Conservation (phyloP, 1,140 invertebrate species). For the Conopomorpha cramerella region DNA sequence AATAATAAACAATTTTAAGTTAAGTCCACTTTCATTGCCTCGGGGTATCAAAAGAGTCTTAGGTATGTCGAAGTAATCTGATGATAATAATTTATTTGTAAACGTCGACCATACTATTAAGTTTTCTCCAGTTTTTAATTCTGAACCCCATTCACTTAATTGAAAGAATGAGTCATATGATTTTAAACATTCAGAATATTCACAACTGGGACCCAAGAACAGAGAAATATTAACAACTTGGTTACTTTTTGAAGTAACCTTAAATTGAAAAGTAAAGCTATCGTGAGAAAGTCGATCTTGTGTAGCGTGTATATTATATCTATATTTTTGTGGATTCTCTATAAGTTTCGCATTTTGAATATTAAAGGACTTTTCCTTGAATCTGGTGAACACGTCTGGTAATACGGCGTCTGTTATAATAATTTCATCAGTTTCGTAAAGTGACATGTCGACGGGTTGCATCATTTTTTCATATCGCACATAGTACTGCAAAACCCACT, state of each 20-base stretch:
- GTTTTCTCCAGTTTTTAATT: constrained; percentile 24
- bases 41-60: constrained; percentile 33
- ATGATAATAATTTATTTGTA: constrained; percentile 21
- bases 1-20: constrained; percentile 34
- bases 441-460: constrained; percentile 63
- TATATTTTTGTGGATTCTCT: constrained; percentile 5
- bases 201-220: constrained; percentile 62
- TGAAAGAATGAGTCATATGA: constrained; percentile 29
- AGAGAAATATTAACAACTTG: constrained; percentile 52
- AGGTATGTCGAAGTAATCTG: constrained; percentile 31
- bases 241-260: constrained; percentile 46
- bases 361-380: constrained; percentile 29
- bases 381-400: constrained; percentile 30
- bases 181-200: constrained; percentile 24
- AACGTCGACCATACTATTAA: constrained; percentile 25
- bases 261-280: constrained; percentile 59
- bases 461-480: constrained; percentile 60
- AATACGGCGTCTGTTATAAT: constrained; percentile 52
- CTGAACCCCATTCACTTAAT: constrained; percentile 22
- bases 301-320: constrained; percentile 22
- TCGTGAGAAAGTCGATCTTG: constrained; percentile 62
- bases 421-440: constrained; percentile 54
- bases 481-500: constrained; percentile 62
- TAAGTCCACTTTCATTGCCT: constrained; percentile 29
- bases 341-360: constrained; percentile 11